Percentiles rank a stretch among this genome's conserved stretches.
phyloP scores from a whole-genome alignment of 2,888 invertebrate genomes.

The Amiota mariae region DNA sequence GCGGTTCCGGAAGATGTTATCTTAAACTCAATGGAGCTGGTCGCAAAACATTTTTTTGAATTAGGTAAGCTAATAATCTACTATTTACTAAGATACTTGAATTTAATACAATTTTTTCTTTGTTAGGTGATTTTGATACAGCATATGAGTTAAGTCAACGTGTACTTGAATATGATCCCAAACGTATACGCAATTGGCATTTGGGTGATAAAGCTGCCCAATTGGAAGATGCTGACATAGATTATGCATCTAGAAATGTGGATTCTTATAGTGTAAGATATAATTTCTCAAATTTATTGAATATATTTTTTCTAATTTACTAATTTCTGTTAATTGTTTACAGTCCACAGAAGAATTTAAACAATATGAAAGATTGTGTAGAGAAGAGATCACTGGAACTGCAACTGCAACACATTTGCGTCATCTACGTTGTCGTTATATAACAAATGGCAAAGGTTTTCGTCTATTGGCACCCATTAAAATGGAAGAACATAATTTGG shows the following conservation, averaged over 20 bases:
- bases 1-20: constrained; percentile 45
- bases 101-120: background rate
- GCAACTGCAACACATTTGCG: constrained; percentile 56
- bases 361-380: constrained; percentile 73
- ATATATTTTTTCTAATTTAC: background rate
- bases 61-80: constrained; percentile 59
- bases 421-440: constrained; percentile 60
- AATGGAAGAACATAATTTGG: constrained; percentile 75
- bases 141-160: constrained; percentile 62
- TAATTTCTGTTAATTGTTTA: background rate
- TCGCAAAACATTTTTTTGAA: constrained; percentile 62
- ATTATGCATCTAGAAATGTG: constrained; percentile 35
- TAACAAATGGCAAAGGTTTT: constrained; percentile 49
- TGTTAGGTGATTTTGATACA: constrained; percentile 58
- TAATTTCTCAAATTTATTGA: background rate
- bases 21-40: constrained; percentile 62
- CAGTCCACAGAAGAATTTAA: constrained; percentile 62
- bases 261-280: constrained; percentile 51
- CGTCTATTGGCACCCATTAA: constrained; percentile 71
- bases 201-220: constrained; percentile 50
- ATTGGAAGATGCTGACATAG: background rate
- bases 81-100: background rate
- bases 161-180: constrained; percentile 58
- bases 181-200: constrained; percentile 58
- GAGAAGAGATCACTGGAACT: constrained; percentile 57